phyloP scores from a whole-genome alignment of 2,797 vertebrate species.

The Danio aesculapii region DNA sequence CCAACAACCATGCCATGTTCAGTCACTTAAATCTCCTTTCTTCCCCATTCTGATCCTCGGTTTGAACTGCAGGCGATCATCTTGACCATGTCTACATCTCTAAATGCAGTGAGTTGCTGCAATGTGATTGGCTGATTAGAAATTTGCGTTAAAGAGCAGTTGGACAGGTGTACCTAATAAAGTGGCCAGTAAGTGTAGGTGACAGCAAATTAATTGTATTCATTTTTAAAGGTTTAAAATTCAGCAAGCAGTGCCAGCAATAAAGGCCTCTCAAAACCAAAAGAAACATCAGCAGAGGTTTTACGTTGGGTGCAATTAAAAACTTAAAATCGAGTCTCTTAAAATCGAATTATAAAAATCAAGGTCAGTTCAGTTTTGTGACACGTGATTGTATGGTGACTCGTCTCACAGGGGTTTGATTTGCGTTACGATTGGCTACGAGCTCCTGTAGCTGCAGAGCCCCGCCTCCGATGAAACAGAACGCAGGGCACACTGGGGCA shows the following conservation, averaged over 20 bases:
- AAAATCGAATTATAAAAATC: conserved; percentile 76
- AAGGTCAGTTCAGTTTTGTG: conserved; percentile 69
- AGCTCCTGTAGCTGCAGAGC: conserved; percentile 95
- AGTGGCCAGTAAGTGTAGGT: background rate
- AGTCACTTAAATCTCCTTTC: too few species aligned
- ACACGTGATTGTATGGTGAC: conserved; percentile 82
- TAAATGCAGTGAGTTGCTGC: too few species aligned
- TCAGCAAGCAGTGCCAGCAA: conserved; percentile 33
- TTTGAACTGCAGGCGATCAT: too few species aligned
- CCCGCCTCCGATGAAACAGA: conserved; percentile 95
- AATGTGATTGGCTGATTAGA: too few species aligned
- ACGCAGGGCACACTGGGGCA: conserved; percentile 92
- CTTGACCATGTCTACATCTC: too few species aligned
- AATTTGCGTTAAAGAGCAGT: too few species aligned
- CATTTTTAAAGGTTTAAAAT: conserved; percentile 24
- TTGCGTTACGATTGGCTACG: conserved; percentile 85
- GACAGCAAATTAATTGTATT: conserved; percentile 12
- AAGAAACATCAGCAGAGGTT: conserved; percentile 77
- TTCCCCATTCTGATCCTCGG: too few species aligned
- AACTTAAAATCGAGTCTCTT: conserved; percentile 61
- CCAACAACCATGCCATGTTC: too few species aligned
- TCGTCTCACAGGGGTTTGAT: conserved; percentile 79
- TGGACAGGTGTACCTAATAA: too few species aligned
- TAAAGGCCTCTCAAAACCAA: conserved; percentile 59
- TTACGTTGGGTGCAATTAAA: conserved; percentile 80